Evolutionary conservation across 2,797 vertebrate species (phyloP).

Genomic region (Agapornis canus): DNA sequence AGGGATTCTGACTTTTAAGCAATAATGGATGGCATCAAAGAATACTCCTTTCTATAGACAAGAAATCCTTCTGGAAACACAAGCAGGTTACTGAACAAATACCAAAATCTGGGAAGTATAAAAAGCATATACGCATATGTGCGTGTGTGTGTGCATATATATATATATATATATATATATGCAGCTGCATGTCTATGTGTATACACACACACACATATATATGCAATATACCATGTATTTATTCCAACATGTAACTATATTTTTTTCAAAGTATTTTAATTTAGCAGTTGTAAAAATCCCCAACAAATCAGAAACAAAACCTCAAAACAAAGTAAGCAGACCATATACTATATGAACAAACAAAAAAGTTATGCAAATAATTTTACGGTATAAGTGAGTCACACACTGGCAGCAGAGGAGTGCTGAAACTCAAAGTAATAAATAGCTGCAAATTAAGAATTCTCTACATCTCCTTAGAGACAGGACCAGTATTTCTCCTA

Average conservation of each 20-base stretch:
- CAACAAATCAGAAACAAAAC: constrained; percentile 30
- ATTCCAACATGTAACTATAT: constrained; percentile 37
- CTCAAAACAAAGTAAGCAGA: constrained; percentile 48
- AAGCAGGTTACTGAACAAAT: constrained; percentile 53
- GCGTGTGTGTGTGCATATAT: background rate
- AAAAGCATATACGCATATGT: background rate
- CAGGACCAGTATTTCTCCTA: constrained; percentile 56
- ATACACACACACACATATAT: constrained; percentile 34
- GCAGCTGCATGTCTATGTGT: background rate
- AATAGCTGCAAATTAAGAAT: constrained; percentile 81
- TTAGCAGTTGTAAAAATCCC: constrained; percentile 61
- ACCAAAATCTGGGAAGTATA: constrained; percentile 33
- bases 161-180: background rate
- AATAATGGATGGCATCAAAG: constrained; percentile 39
- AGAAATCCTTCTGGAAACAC: constrained; percentile 72
- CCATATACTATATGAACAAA: constrained; percentile 54
- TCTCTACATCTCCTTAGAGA: constrained; percentile 77
- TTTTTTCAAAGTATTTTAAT: constrained; percentile 57
- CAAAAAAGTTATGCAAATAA: constrained; percentile 57
- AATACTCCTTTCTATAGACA: constrained; percentile 41
- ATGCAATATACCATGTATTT: background rate
- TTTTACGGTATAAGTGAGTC: constrained; percentile 61
- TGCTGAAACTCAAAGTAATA: constrained; percentile 77
- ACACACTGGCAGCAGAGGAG: constrained; percentile 63
- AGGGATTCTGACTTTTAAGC: constrained; percentile 56